phyloP scores from a whole-genome alignment of 2,113 vertebrate genomes.

The Sisor rabdophorus region DNA sequence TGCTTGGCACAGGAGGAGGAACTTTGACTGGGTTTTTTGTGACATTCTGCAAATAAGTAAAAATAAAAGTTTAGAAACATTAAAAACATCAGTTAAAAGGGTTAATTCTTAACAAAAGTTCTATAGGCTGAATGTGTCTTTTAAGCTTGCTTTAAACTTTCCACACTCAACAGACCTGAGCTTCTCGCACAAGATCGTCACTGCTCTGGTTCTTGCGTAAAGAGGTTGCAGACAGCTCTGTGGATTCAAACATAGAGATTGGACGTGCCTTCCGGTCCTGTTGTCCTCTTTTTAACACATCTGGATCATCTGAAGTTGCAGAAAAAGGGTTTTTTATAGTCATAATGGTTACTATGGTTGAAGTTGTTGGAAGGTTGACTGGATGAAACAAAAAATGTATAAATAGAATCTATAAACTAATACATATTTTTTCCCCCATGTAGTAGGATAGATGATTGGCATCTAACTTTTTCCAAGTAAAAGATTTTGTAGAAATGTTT shows the following conservation, averaged over 20 bases:
- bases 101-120: background rate
- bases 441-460: background rate
- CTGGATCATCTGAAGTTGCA: slow-evolving; percentile 66
- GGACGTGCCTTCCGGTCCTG: slow-evolving; percentile 85
- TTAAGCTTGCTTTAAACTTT: background rate
- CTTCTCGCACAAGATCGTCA: slow-evolving; percentile 85
- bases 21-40: slow-evolving; percentile 81
- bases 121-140: background rate
- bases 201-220: slow-evolving; percentile 96
- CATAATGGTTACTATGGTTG: background rate
- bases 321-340: background rate
- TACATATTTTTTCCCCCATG: background rate
- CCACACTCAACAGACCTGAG: slow-evolving; percentile 72
- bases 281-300: slow-evolving; percentile 72
- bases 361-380: background rate
- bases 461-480: too few relatives aligned
- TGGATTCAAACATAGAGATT: slow-evolving; percentile 88
- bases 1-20: slow-evolving; percentile 91
- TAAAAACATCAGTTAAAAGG: background rate
- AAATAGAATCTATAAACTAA: background rate
- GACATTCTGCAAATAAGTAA: slow-evolving; percentile 66
- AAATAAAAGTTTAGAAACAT: background rate
- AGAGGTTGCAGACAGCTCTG: slow-evolving; percentile 68
- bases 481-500: too few relatives aligned
- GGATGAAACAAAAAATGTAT: background rate